Base-by-base conservation (phyloP, 2,113 vertebrate species). In the Xiphias gladius region DNA sequence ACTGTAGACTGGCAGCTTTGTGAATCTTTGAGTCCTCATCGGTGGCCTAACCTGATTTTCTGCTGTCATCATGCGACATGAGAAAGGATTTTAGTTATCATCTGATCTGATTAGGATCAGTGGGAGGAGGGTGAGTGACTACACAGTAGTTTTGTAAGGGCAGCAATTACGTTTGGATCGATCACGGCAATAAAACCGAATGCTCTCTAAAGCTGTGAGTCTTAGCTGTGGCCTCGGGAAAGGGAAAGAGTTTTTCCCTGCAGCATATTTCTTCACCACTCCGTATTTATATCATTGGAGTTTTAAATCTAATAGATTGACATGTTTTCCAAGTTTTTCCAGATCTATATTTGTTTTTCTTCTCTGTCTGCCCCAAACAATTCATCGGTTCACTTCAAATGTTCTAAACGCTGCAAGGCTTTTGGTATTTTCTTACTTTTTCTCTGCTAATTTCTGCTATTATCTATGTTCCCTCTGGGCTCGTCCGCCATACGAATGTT, bases 71-170 rank as follows among this genome's bases (percentile, higher is more conserved):
- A 2, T 57, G 26, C 8, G 0, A 30, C 55, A 61, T 32, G 26
- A 57, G 14, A 63, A 10, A 69, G 20, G 39, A 12, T 71, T 69
- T 41, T 50, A 35, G 8, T 69, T 52, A 12, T 28, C 32, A 37
- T 73, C 20, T 69, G 20, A 81, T 81, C 65, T 57, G 39, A 77
- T 84, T 59, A 59, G 35, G 20, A 58, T 64, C 48, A 52, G 16
- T 22, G 7, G 61, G 28, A 64, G 20, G 63, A 43, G 24, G 76
- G 43, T 13, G 20, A 64, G 66, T 76, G 64, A 50, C 20, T 68
- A 26, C 46, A 67, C 26, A 52, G 54, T 63, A 2, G 37, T 68
- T 68, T 84, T 63, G 26, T 55, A 54, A 66, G 19, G 28, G 59
- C 59, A 32, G 64, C 16, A 55, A 61, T 62, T 55, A 39, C 16